phyloP scores from a whole-genome alignment of 2,113 vertebrate species.

The Salminus brasiliensis region DNA sequence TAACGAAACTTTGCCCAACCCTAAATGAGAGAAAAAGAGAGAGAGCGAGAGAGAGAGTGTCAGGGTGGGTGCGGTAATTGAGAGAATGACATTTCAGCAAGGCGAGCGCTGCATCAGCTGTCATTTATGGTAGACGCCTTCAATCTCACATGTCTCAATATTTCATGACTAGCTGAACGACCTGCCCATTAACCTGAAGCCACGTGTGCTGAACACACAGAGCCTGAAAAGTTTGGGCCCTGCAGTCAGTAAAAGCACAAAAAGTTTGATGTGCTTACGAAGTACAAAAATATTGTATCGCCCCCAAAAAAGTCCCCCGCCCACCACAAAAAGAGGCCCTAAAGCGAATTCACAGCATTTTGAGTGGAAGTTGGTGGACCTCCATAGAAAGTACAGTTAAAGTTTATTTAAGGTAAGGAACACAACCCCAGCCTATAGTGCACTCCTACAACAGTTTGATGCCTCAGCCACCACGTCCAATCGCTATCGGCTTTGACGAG shows the following conservation, averaged over 20 bases:
- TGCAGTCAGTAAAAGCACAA: not conserved
- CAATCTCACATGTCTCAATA: constrained; percentile 24
- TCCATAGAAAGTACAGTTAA: not conserved
- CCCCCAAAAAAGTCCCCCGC: not conserved
- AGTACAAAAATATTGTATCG: not conserved
- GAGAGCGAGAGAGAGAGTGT: not conserved
- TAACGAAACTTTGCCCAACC: not conserved
- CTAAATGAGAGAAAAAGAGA: not conserved
- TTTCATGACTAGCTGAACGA: constrained; percentile 13
- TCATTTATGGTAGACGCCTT: constrained; percentile 11
- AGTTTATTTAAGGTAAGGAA: not conserved
- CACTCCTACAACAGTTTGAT: not conserved
- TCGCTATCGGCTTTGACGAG: not conserved
- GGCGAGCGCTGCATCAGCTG: constrained; percentile 40
- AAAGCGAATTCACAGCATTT: not conserved
- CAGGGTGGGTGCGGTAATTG: constrained; percentile 26
- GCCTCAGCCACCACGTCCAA: no score
- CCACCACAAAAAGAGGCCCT: not conserved
- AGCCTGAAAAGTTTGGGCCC: not conserved
- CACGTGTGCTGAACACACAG: constrained; percentile 7
- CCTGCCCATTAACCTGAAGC: constrained; percentile 3
- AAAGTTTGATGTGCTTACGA: not conserved
- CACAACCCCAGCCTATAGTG: not conserved
- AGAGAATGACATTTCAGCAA: not conserved
- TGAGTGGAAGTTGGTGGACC: not conserved